Conservation (phyloP, 2,888 invertebrate genomes). For the Nymphalis c-album region DNA sequence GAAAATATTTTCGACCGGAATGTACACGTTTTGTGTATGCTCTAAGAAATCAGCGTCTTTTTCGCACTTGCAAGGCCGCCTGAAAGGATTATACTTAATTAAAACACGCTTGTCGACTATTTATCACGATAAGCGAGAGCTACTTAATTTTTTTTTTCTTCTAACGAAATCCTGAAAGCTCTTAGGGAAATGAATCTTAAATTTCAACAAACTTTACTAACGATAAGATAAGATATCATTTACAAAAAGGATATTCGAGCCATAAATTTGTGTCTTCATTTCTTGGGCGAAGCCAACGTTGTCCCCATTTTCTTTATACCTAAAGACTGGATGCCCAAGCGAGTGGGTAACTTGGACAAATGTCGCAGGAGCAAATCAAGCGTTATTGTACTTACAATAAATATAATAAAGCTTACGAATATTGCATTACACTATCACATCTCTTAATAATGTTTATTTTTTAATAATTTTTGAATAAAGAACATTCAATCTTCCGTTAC, state of each 20-base stretch:
- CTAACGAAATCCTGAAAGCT: slow-evolving; percentile 30
- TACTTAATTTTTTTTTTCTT: slow-evolving; percentile 24
- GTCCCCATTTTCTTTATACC: slow-evolving; percentile 2
- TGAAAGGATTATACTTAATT: slow-evolving; percentile 47
- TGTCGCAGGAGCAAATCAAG: neutral
- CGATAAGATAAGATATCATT: slow-evolving; percentile 56
- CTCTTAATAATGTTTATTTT: neutral
- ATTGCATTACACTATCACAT: neutral
- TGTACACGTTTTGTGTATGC: slow-evolving; percentile 78
- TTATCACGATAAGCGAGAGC: slow-evolving; percentile 40
- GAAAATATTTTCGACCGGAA: slow-evolving; percentile 78
- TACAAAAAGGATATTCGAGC: slow-evolving; percentile 47
- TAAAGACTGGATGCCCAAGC: neutral
- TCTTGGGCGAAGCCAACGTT: slow-evolving; percentile 28
- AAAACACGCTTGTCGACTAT: slow-evolving; percentile 22
- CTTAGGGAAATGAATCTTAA: slow-evolving; percentile 48
- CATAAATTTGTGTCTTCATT: slow-evolving; percentile 48
- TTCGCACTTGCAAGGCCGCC: slow-evolving; percentile 77
- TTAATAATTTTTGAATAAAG: neutral
- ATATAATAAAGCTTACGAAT: too few relatives aligned
- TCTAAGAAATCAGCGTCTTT: slow-evolving; percentile 78
- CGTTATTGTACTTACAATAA: too few relatives aligned
- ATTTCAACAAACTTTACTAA: slow-evolving; percentile 54
- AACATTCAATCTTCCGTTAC: slow-evolving; percentile 40
- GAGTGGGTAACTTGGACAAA: neutral